These are phyloP conservation scores for Labroides dimidiatus DNA, from an alignment of 2,797 vertebrate species.

Conservation along the genomic window DNA sequence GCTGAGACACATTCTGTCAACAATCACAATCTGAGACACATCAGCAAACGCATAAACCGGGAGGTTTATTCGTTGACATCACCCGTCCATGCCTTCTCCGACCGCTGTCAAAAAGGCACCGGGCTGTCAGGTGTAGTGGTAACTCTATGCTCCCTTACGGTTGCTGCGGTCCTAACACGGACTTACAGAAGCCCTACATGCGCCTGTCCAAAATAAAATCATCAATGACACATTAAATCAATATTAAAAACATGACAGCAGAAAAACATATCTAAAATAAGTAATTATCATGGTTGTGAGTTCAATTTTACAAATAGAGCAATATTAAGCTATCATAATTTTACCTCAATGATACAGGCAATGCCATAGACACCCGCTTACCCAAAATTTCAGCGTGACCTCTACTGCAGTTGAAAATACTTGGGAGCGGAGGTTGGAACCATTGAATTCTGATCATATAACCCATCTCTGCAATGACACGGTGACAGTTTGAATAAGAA, in stretches of 20 bases:
- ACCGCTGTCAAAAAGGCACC: neutral
- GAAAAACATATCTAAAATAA: rapidly evolving
- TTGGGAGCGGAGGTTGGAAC: conserved; percentile 68
- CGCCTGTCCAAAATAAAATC: conserved; percentile 45
- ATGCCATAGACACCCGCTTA: conserved; percentile 31
- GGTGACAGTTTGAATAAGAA: conserved; percentile 57
- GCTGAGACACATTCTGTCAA: too few species aligned
- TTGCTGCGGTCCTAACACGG: conserved; percentile 32
- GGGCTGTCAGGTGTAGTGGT: conserved; percentile 32
- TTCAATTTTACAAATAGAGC: rapidly evolving
- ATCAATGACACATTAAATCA: rapidly evolving
- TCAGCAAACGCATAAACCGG: too few species aligned
- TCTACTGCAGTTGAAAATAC: conserved; percentile 88
- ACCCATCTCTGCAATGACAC: conserved; percentile 35
- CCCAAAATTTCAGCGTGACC: conserved; percentile 81
- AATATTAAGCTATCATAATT: neutral
- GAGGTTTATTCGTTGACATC: too few species aligned
- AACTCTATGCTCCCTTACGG: conserved; percentile 49
- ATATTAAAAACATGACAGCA: rapidly evolving
- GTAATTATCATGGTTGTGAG: rapidly evolving
- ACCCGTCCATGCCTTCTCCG: too few species aligned
- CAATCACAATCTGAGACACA: too few species aligned
- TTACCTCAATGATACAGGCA: conserved; percentile 62
- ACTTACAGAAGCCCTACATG: neutral
- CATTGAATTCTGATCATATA: conserved; percentile 70